Base-by-base conservation (phyloP, 1,140 invertebrate species). In the Drosophila albomicans region DNA sequence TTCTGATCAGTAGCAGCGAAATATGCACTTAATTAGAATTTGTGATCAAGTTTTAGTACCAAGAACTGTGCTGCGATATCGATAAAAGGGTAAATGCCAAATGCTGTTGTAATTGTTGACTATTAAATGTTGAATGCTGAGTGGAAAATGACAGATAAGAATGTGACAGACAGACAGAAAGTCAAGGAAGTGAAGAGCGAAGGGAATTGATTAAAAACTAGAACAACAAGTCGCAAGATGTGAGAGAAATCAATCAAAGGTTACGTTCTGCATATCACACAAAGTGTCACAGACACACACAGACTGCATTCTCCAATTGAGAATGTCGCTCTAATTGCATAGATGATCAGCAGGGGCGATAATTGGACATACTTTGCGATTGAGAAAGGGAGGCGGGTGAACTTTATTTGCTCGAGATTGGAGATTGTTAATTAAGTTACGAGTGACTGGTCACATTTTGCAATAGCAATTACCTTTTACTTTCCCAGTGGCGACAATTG, bases 401-500 rank as follows among this genome's bases (percentile, higher is more conserved):
- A 10, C 20, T 25, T 25, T 30, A 52, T 32, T 32, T 51, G 49
- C 11, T 20, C 7, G 35, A 30, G 7, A 56, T 57, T 35, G 46
- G 15, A 28, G 57, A 30, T 45, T 59, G 25, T 43, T 25, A 58
- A 58, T 58, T 58, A 45, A 57, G 35, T 52, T 52, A 49, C 59
- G 61, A 52, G 7, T 56, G 30, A 16, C 51, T 56, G 49, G 20
- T 30, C 48, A 30, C 1, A 56, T 43, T 65, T 65, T 13, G 48
- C 38, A 64, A 49, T 64, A 41, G 48, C 25, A 64, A 64, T 64
- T 52, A 20, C 48, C 48, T 64, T 32, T 64, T 52, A 64, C 61
- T 64, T 64, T 64, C 61, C 15, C 16, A 35, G 13, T 49, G 38
- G 46, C 48, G 13, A 20, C 48, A 11, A 20, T 16, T 64, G 16